A percentile compares a stretch with the other conserved stretches of the same genome.
These are phyloP conservation scores for Eurytoma californica DNA, from an alignment of 2,888 invertebrate genomes.

Conservation along the genomic window DNA sequence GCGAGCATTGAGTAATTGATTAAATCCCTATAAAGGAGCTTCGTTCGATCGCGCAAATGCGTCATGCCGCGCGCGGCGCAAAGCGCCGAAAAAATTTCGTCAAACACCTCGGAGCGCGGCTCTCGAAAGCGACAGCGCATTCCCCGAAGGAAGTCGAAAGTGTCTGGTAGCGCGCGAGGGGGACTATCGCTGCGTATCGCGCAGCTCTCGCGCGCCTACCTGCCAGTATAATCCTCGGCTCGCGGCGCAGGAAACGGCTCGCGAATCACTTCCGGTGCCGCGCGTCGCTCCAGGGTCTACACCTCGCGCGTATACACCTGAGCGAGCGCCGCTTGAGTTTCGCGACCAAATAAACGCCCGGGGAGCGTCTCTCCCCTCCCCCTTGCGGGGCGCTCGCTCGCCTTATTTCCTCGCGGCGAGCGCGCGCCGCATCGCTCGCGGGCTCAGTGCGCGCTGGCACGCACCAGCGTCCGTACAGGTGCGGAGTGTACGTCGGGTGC, in stretches of 20 bases:
- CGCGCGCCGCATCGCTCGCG: constrained; percentile 8
- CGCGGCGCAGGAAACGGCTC: background rate
- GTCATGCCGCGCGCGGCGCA: background rate
- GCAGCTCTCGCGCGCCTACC: background rate
- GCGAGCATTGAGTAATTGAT: too few relatives aligned
- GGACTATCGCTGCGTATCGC: background rate
- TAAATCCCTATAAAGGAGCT: too few relatives aligned
- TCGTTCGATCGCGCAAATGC: background rate
- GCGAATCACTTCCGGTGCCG: constrained; percentile 3
- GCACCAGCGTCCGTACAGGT: constrained; percentile 1
- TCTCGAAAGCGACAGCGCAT: background rate
- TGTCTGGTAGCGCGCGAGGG: background rate
- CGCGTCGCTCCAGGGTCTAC: background rate
- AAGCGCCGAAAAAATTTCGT: background rate
- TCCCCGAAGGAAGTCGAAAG: constrained; percentile 17
- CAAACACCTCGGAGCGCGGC: background rate
- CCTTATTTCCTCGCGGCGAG: background rate
- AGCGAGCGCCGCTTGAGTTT: constrained; percentile 2
- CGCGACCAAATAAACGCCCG: constrained; percentile 45
- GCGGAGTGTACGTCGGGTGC: background rate
- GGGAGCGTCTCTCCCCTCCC: constrained; percentile 25
- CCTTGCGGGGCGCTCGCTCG: background rate
- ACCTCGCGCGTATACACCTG: background rate
- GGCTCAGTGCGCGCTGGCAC: constrained; percentile 5
- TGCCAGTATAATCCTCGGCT: background rate